These are phyloP conservation scores for Eupithecia dodoneata DNA, from an alignment of 2,888 invertebrate genomes.

Conservation along the genomic window DNA sequence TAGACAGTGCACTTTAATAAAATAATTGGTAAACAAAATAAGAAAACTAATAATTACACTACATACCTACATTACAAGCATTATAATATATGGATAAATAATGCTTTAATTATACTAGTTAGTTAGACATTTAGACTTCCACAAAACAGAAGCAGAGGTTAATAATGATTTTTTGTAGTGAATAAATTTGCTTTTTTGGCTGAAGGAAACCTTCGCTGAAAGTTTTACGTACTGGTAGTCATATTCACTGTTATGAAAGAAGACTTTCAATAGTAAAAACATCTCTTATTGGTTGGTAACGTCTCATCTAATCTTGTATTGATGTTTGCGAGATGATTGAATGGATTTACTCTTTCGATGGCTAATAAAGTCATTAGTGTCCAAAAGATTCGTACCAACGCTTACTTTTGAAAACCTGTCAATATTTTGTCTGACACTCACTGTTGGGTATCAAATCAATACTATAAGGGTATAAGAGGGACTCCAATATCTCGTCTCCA, in stretches of 20 bases:
- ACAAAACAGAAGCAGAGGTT: not conserved
- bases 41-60: no score
- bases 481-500: no score
- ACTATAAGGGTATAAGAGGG: no score
- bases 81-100: no score
- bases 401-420: not conserved
- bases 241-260: not conserved
- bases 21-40: no score
- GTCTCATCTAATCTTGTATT: not conserved
- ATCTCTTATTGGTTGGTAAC: not conserved
- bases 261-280: not conserved
- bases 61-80: no score
- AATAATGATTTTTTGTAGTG: not conserved
- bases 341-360: not conserved
- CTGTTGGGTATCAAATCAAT: not conserved
- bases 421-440: not conserved
- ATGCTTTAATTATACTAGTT: not conserved
- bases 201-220: not conserved
- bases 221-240: not conserved
- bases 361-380: not conserved
- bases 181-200: not conserved
- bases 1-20: no score
- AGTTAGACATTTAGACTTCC: not conserved
- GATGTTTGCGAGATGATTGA: not conserved
- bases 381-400: not conserved